phyloP scores from a whole-genome alignment of 2,113 vertebrate species.

The Megatriorchis doriae region DNA sequence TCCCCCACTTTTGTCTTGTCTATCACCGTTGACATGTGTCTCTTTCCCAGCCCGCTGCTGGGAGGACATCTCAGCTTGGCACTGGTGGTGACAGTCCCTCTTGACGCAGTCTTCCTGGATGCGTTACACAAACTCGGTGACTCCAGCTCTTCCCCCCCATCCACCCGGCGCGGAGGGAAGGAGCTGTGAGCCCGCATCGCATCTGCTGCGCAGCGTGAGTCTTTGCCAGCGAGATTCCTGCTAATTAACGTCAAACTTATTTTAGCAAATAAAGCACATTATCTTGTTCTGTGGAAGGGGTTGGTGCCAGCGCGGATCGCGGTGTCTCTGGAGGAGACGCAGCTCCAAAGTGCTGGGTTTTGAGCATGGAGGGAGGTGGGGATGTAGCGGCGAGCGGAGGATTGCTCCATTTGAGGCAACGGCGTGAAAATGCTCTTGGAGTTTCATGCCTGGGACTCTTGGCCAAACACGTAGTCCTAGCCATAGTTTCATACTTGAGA shows the following conservation, averaged over 20 bases:
- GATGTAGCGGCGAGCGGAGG: not conserved
- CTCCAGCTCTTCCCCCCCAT: not conserved
- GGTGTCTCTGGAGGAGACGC: not conserved
- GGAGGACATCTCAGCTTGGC: not conserved
- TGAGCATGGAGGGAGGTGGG: fast-evolving
- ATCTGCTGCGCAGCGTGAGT: conserved; percentile 51
- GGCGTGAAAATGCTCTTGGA: not conserved
- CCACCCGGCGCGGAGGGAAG: conserved; percentile 32
- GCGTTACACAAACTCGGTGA: not conserved
- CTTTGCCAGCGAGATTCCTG: conserved; percentile 32
- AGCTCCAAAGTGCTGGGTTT: not conserved
- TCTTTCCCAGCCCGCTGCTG: not conserved
- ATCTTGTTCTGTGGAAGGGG: conserved; percentile 25
- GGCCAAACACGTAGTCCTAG: fast-evolving
- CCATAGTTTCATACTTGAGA: fast-evolving
- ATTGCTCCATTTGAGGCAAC: not conserved
- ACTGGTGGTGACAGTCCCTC: not conserved
- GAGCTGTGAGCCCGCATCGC: conserved; percentile 36
- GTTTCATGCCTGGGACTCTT: not conserved
- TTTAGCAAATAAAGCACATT: conserved; percentile 59
- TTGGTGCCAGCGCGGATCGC: not conserved
- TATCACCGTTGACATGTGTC: not conserved
- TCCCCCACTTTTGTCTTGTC: not conserved
- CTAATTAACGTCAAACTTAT: conserved; percentile 70
- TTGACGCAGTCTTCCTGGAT: conserved; percentile 21